Evolutionary conservation across 1,140 invertebrate genomes (phyloP).

Genomic region (Melanaphis sacchari): DNA sequence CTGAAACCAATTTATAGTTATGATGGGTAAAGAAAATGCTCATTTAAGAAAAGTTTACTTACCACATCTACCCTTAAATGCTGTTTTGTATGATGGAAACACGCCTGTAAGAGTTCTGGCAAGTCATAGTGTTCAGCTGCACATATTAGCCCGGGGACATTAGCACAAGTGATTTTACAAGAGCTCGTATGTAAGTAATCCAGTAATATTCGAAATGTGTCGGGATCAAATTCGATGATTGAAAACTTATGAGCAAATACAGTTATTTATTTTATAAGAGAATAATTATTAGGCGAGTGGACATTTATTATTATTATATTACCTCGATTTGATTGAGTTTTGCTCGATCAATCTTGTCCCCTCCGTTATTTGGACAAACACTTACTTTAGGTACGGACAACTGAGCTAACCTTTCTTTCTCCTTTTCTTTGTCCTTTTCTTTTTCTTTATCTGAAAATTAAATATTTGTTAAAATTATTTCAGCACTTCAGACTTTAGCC

Average conservation of each 20-base stretch:
- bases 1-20: conserved; percentile 64
- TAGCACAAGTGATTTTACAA: conserved; percentile 88
- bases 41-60: conserved; percentile 61
- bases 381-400: conserved; percentile 85
- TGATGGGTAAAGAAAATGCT: not conserved
- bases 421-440: conserved; percentile 80
- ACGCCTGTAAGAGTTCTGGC: conserved; percentile 89
- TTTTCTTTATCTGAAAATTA: conserved; percentile 72
- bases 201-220: conserved; percentile 87
- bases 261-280: not conserved
- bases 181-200: conserved; percentile 93
- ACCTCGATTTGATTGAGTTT: conserved; percentile 92
- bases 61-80: conserved; percentile 90
- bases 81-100: conserved; percentile 94
- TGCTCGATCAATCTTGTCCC: conserved; percentile 87
- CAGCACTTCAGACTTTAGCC: not conserved
- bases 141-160: conserved; percentile 90
- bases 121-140: conserved; percentile 94
- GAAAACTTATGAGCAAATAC: conserved; percentile 75
- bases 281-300: not conserved
- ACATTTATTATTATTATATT: conserved; percentile 61
- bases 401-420: conserved; percentile 70
- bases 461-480: conserved; percentile 10
- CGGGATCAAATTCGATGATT: conserved; percentile 93
- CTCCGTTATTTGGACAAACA: conserved; percentile 83